Evolutionary conservation across 2,888 invertebrate genomes (phyloP), one percentile per base, ranked within the genome.

Genomic region (Bhutanitis thaidina): DNA sequence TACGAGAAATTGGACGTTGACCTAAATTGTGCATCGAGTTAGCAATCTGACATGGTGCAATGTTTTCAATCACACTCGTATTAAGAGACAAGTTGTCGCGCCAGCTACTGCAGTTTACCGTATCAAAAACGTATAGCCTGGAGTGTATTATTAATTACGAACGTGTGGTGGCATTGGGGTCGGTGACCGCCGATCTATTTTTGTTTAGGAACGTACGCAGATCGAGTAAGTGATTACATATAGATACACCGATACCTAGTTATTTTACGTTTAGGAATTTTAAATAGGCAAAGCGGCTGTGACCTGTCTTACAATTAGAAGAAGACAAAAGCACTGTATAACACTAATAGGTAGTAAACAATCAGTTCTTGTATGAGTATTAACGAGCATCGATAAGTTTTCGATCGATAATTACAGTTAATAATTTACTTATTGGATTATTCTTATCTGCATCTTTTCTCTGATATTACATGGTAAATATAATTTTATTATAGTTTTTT

Each of bases 141-240:
- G 44, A 48, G 50, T 57, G 55, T 68, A 66, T 74, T 67, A 73
- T 69, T 79, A 79, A 79, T 77, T 76, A 69, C 60, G 61, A 61
- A 58, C 66, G 60, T 64, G 59, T 69, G 58, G 57, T 64, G 62
- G 69, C 59, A 62, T 55, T 54, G 62, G 59, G 80, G 72, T 79
- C 76, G 63, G 56, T 59, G 76, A 45, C 67, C 77, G 66, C 55
- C 58, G 62, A 43, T 69, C 75, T 81, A 81, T 80, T 80, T 78
- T 58, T 55, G 74, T 63, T 53, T 49, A 50, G 29, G 2, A 53
- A 54, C 61, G 55, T 55, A 59, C 52, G 52, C 49, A 54, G 54
- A 58, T 55, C 56, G 49, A 30, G 56, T 58, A 58, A 55, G 54
- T 56, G 54, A 56, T 60, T 56, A 41, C 49, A 53, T 52, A 52